Evolutionary conservation across 2,888 invertebrate species (phyloP), one percentile per base, ranked within the genome.

Genomic region (Caenorhabditis angaria): DNA sequence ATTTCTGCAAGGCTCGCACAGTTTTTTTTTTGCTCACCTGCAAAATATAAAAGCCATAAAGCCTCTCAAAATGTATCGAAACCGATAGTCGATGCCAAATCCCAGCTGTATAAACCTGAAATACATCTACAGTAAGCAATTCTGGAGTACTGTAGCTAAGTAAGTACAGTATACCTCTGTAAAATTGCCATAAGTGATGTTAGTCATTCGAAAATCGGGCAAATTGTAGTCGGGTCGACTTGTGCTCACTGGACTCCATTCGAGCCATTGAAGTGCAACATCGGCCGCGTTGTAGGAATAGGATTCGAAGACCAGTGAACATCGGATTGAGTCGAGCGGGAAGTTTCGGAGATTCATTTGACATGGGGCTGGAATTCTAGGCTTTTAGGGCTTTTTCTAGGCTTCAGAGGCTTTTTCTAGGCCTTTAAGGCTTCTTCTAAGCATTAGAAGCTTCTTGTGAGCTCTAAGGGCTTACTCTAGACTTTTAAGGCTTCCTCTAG

Each of bases 231-330:
- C 84, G 27, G 63, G 76, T 25, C 73, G 48, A 3, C 84, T 82
- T 10, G 82, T 78, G 28, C 74, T 82, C 28, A 87, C 85, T 10
- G 87, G 87, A 8, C 80, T 82, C 85, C 85, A 84, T 27, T 78
- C 79, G 20, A 87, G 69, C 87, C 87, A 87, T 35, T 83, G 80
- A 14, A 87, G 64, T 8, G 75, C 80, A 32, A 87, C 82, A 70
- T 87, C 87, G 0, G 87, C 87, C 3, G 83, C 81, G 65, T 87
- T 87, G 73, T 85, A 87, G 0, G 82, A 82, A 60, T 84, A 84
- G 29, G 77, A 80, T 64, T 87, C 87, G 47, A 87, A 78, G 8
- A 87, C 80, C 22, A 87, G 70, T 20, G 81, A 74, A 59, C 86
- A 86, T 29, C 72, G 63, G 24, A 86, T 83, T 28, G 74, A 70